Conservation (phyloP, 2,797 vertebrate species). For the Argya squamiceps region DNA sequence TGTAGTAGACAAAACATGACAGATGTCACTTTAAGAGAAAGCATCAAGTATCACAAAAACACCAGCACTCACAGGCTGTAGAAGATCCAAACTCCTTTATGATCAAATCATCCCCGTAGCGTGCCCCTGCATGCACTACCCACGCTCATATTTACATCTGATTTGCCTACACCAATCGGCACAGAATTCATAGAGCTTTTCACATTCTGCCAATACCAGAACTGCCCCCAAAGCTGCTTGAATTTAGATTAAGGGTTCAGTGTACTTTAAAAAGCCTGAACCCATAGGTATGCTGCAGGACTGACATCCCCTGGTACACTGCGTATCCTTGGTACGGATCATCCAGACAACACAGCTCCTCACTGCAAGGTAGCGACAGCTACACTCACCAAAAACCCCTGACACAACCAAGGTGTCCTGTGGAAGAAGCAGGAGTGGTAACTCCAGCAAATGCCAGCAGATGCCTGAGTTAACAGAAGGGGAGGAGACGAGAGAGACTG, state of each 20-base stretch:
- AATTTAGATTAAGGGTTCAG: background rate
- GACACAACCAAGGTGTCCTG: background rate
- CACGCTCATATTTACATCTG: background rate
- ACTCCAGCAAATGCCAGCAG: background rate
- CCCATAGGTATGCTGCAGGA: background rate
- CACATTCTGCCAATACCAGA: background rate
- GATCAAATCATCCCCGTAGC: background rate
- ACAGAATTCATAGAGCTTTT: background rate
- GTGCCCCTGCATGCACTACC: rapidly evolving
- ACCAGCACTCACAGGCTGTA: background rate
- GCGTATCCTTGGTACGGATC: background rate
- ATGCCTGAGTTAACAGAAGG: background rate
- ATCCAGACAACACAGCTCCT: background rate
- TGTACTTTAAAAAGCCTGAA: background rate
- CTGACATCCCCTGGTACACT: background rate
- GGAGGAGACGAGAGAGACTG: background rate
- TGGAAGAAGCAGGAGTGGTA: background rate
- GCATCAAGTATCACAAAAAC: background rate
- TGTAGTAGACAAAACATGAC: constrained; percentile 54
- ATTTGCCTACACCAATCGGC: background rate
- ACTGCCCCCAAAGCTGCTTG: background rate
- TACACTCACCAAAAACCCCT: background rate
- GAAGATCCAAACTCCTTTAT: background rate
- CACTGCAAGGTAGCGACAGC: background rate
- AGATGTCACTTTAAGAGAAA: background rate